Conservation (phyloP, 2,113 vertebrate species). For the Chitala chitala region DNA sequence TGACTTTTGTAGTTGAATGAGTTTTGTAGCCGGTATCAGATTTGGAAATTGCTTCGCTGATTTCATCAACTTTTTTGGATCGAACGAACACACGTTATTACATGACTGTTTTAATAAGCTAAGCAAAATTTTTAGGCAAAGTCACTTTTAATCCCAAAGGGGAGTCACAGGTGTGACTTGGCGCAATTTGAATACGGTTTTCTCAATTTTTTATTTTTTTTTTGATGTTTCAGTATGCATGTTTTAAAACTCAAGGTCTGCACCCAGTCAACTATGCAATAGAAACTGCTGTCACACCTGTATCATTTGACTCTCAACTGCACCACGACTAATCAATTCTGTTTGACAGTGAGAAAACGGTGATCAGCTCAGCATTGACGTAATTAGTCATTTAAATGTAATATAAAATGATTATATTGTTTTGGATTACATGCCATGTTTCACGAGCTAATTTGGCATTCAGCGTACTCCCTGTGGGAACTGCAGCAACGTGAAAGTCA, state of each 20-base stretch:
- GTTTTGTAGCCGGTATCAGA: too few species aligned
- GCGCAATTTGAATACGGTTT: too few species aligned
- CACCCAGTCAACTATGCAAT: too few species aligned
- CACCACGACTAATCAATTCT: constrained; percentile 10
- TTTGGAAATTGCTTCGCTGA: too few species aligned
- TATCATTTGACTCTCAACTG: background rate
- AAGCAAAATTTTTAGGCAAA: too few species aligned
- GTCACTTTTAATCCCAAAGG: too few species aligned
- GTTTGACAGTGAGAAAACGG: background rate
- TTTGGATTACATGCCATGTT: background rate
- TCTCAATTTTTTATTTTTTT: too few species aligned
- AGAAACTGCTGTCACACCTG: background rate
- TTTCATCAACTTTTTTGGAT: too few species aligned
- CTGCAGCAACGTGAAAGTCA: background rate
- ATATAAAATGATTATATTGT: constrained; percentile 17
- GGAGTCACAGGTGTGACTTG: too few species aligned
- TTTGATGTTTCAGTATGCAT: background rate
- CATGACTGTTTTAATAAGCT: too few species aligned
- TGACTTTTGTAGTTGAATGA: too few species aligned
- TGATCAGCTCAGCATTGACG: background rate
- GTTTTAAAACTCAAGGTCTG: background rate
- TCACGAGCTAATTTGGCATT: background rate
- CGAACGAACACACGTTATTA: too few species aligned
- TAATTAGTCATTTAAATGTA: constrained; percentile 14
- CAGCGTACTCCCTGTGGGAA: background rate